Base-by-base conservation (phyloP, 1,140 invertebrate genomes). In the Drepana arcuata region DNA sequence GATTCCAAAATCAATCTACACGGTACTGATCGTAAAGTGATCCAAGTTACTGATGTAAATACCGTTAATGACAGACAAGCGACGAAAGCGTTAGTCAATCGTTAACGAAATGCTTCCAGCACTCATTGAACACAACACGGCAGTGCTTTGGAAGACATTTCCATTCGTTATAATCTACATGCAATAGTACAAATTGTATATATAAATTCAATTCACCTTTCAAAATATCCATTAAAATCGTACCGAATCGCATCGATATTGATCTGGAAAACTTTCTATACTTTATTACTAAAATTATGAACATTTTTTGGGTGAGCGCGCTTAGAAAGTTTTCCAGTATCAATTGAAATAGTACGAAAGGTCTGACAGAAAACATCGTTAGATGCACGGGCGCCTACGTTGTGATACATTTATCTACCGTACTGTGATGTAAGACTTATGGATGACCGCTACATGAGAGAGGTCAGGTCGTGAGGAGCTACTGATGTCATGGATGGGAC, bases 321-420 rank as follows among this genome's bases (percentile, higher is more conserved):
- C n/a, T n/a, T 61, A 77, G 77, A 81, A 81, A 78, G 72, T 61
- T 79, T 77, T 71, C 72, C 72, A 79, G 64, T 46, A 27, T 49
- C 39, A 32, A 44, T 42, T 49, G 48, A 46, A 58, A 58, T 39
- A 59, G 56, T 58, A 55, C 57, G 47, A 57, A 60, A 57, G 42
- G 44, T 48, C 52, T 33, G 58, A 64, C 48, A 62, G 58, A 53
- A 59, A 41, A 56, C 46, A 52, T 50, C 36, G 32, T 56, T 34
- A 43, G 48, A 68, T 73, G 67, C 51, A 73, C 72, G 78, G 78
- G 78, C 78, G 78, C 71, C 65, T 78, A 79, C 56, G 55, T 78
- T 82, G 78, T 82, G 78, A 82, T 82, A 82, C 78, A 79, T 69
- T 79, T 79, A 79, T 81, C 77, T 81, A 81, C 65, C 66, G 64